phyloP scores from a whole-genome alignment of 2,888 invertebrate genomes.

The Brachycybe producta region DNA sequence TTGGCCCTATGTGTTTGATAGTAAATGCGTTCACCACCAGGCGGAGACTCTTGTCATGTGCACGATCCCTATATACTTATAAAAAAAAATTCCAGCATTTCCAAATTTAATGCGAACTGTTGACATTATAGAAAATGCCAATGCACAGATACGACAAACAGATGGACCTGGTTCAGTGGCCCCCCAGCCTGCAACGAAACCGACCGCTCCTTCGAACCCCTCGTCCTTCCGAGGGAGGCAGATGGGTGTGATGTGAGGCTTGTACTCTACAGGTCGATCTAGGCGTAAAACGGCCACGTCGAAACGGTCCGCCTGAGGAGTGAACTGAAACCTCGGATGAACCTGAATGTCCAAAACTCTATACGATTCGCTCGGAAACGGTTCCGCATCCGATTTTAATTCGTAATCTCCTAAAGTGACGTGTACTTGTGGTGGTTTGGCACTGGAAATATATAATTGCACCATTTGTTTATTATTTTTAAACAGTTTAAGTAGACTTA shows the following conservation, averaged over 20 bases:
- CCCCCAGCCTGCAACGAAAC: slow-evolving; percentile 22
- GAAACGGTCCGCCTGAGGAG: slow-evolving; percentile 65
- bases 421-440: slow-evolving; percentile 65
- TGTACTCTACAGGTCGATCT: slow-evolving; percentile 43
- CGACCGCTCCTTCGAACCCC: slow-evolving; percentile 19
- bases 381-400: slow-evolving; percentile 82
- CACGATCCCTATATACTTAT: no score
- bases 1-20: no score
- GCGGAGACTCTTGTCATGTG: no score
- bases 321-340: slow-evolving; percentile 84
- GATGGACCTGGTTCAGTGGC: slow-evolving; percentile 16
- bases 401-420: slow-evolving; percentile 87
- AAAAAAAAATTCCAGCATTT: no score
- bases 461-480: not conserved
- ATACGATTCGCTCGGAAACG: slow-evolving; percentile 79
- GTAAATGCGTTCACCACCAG: no score
- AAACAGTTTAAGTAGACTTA: not conserved
- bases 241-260: slow-evolving; percentile 21
- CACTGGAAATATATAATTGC: slow-evolving; percentile 1
- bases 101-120: no score
- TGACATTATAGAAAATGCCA: no score
- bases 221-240: slow-evolving; percentile 21
- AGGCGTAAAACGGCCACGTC: slow-evolving; percentile 79
- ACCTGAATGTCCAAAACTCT: slow-evolving; percentile 81
- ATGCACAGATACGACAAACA: no score